Conservation (phyloP, 2,888 invertebrate genomes). For the Diadromus collaris region DNA sequence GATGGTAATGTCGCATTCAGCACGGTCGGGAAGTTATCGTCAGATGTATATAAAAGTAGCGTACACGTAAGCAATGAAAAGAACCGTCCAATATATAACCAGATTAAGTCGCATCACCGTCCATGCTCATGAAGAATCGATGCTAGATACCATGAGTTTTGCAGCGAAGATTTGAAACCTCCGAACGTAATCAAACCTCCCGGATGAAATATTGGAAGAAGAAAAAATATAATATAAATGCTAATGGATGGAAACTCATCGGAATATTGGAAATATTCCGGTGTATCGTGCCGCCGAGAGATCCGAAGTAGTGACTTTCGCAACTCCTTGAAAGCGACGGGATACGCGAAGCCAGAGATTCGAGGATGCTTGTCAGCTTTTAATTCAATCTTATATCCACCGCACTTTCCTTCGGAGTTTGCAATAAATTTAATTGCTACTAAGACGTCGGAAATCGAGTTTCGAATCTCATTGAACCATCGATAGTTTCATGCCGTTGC, state of each 20-base stretch:
- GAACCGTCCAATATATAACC: constrained; percentile 33
- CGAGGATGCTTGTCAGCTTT: constrained; percentile 39
- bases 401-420: constrained; percentile 5
- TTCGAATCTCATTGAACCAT: constrained; percentile 21
- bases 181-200: constrained; percentile 59
- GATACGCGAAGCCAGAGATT: constrained; percentile 8
- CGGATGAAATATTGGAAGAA: constrained; percentile 33
- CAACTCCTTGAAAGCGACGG: neutral
- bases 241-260: constrained; percentile 57
- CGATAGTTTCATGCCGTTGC: constrained; percentile 8
- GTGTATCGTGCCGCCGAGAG: constrained; percentile 36
- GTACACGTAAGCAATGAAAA: constrained; percentile 4
- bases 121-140: constrained; percentile 6
- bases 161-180: constrained; percentile 4
- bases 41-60: neutral
- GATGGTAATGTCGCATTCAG: constrained; percentile 22
- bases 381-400: constrained; percentile 37
- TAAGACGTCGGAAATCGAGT: neutral
- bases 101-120: constrained; percentile 5
- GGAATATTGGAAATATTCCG: constrained; percentile 46
- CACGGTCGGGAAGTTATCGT: neutral
- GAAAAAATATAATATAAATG: constrained; percentile 63
- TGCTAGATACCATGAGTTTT: neutral
- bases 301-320: constrained; percentile 27
- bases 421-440: constrained; percentile 46